Evolutionary conservation across 2,113 vertebrate species (phyloP).

Genomic region (Peromyscus polionotus): DNA sequence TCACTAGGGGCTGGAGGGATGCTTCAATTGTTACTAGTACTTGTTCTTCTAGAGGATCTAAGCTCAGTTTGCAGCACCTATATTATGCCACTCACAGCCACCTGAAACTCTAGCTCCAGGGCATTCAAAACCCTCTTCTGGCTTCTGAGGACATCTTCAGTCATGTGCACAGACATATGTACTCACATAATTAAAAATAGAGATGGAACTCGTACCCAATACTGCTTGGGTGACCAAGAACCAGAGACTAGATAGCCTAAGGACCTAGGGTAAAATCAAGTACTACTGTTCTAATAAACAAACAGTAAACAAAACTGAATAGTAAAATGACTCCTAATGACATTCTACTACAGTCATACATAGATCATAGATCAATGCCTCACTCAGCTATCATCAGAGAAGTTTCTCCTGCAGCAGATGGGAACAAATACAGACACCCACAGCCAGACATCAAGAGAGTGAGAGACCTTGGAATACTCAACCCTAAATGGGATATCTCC

Average conservation of each 20-base stretch:
- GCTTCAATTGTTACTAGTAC: too few species aligned
- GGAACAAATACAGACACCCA: background rate
- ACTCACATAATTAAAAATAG: background rate
- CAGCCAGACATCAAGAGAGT: background rate
- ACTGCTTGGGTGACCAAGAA: background rate
- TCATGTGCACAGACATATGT: background rate
- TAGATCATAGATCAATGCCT: background rate
- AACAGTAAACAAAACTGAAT: background rate
- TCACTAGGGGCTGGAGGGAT: background rate
- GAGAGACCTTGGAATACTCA: background rate
- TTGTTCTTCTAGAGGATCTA: background rate
- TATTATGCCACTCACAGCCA: too few species aligned
- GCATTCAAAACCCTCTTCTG: too few species aligned
- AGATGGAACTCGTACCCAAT: too few species aligned
- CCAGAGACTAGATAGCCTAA: background rate
- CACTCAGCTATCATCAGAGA: background rate
- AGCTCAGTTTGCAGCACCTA: background rate
- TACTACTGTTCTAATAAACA: background rate
- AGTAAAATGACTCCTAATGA: too few species aligned
- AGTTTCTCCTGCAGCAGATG: background rate
- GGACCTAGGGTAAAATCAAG: background rate
- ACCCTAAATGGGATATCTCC: background rate
- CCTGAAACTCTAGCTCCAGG: background rate
- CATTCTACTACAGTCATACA: background rate
- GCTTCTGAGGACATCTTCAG: background rate